These are phyloP conservation scores for Leptopilina myrica DNA, from an alignment of 2,888 invertebrate genomes.

Conservation along the genomic window DNA sequence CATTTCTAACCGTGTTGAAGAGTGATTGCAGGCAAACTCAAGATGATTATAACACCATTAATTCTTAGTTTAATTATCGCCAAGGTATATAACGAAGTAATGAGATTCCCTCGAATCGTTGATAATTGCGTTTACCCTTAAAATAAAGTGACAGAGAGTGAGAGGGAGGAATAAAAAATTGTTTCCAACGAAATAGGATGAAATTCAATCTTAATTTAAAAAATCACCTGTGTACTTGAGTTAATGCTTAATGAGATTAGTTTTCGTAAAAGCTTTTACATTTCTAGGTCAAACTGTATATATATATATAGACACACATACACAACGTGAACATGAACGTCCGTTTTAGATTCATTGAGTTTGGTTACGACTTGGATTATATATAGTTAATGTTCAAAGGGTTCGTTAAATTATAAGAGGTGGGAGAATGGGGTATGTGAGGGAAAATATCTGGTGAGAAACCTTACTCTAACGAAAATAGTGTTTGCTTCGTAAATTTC, in stretches of 20 bases:
- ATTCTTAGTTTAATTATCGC: constrained; percentile 32
- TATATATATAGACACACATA: no score
- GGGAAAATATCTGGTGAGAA: neutral
- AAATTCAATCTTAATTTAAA: constrained; percentile 30
- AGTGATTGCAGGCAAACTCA: constrained; percentile 10
- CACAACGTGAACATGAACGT: neutral
- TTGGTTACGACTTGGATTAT: constrained; percentile 5
- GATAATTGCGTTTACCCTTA: constrained; percentile 31
- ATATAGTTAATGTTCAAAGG: constrained; percentile 1
- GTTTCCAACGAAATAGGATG: neutral
- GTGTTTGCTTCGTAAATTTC: constrained; percentile 19
- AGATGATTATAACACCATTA: constrained; percentile 34
- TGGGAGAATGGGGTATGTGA: neutral
- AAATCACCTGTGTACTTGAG: constrained; percentile 11
- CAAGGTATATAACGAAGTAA: constrained; percentile 32
- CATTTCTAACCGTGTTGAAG: neutral
- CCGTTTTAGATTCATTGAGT: constrained; percentile 9
- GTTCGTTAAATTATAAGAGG: constrained; percentile 12
- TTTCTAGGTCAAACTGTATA: constrained; percentile 4
- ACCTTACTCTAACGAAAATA: neutral
- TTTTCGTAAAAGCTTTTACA: constrained; percentile 33
- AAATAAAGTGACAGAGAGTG: constrained; percentile 18
- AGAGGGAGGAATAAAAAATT: constrained; percentile 10
- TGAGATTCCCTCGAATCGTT: constrained; percentile 28
- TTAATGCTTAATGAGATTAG: constrained; percentile 25